Evolutionary conservation across 1,140 invertebrate genomes (phyloP), one percentile per base, ranked within the genome.

Genomic region (Latrodectus geometricus): DNA sequence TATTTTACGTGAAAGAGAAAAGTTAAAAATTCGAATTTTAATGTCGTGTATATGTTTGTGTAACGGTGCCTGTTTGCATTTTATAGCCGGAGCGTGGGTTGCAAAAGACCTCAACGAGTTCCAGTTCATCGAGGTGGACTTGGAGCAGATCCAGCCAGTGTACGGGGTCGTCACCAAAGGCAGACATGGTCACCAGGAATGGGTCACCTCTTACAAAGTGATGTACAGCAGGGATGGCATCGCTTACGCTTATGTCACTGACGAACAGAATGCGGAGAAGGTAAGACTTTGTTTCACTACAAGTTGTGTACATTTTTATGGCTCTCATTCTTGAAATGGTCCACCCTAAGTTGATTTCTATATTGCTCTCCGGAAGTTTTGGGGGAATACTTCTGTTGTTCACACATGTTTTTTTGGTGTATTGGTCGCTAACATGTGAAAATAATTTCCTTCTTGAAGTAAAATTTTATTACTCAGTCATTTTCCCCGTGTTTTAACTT

Each of bases 1-100:
- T 70, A 35, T n/a, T 35, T 70, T 20, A 11, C 8, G 68, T 9
- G 23, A 12, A n/a, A 21, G 1, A 1, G 20, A 9, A 8, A 20
- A 23, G 8, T 8, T 69, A 70, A 21, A n/a, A 15, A 70, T 70
- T 20, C n/a, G 20, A 70, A 20, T 70, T 70, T 35, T n/a, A 70
- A 35, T 4, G 11, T 70, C 14, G 1, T 9, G 11, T 70, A 20
- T 70, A n/a, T 70, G 0, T 12, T n/a, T 70, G 20, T n/a, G n/a
- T 4, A 1, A 35, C 9, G 8, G 8, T 69, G 1, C 68, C n/a
- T 35, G 8, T 70, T 5, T 70, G 52, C 15, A 52, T 66, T 0
- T 65, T 82, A 52, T 56, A 80, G 83, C 56, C 69, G 93, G 93
- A 49, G 93, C 93, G 88, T 96, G 95, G 95, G 93, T 92, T 69